phyloP scores from a whole-genome alignment of 2,888 invertebrate genomes.

The Balanococcus diminutus region DNA sequence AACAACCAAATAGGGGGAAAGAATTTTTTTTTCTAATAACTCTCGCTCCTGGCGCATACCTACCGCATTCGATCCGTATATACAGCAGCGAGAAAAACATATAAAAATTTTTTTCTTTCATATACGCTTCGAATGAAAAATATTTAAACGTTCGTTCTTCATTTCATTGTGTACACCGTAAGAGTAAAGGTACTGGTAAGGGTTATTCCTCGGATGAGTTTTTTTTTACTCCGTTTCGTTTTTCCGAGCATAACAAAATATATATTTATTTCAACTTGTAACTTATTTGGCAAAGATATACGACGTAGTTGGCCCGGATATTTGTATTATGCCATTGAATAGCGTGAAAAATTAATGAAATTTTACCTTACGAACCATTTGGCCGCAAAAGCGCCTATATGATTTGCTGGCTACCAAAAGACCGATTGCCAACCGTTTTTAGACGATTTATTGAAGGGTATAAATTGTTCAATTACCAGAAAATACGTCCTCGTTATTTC shows the following conservation, averaged over 20 bases:
- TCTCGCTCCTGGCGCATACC: not conserved
- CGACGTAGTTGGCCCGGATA: not conserved
- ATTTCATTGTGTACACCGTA: not conserved
- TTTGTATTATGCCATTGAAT: not conserved
- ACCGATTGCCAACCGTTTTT: not conserved
- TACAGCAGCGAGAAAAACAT: not conserved
- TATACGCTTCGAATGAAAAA: not conserved
- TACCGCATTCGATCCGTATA: not conserved
- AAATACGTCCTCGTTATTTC: not conserved
- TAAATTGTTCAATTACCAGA: slow-evolving; percentile 36
- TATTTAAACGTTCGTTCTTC: not conserved
- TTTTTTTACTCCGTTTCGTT: not conserved
- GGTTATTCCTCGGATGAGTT: not conserved
- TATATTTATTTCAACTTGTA: slow-evolving; percentile 7
- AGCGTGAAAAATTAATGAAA: slow-evolving; percentile 31
- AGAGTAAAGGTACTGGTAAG: too few species aligned
- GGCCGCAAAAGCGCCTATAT: not conserved
- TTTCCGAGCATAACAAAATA: not conserved
- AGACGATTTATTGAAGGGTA: slow-evolving; percentile 31
- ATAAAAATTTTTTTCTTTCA: not conserved
- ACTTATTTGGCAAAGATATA: slow-evolving; percentile 14
- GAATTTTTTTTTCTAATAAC: not conserved
- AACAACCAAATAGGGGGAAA: not conserved
- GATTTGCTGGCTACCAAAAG: not conserved
- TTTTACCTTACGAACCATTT: not conserved